Base-by-base conservation (phyloP, 2,113 vertebrate genomes). In the Coturnix japonica region DNA sequence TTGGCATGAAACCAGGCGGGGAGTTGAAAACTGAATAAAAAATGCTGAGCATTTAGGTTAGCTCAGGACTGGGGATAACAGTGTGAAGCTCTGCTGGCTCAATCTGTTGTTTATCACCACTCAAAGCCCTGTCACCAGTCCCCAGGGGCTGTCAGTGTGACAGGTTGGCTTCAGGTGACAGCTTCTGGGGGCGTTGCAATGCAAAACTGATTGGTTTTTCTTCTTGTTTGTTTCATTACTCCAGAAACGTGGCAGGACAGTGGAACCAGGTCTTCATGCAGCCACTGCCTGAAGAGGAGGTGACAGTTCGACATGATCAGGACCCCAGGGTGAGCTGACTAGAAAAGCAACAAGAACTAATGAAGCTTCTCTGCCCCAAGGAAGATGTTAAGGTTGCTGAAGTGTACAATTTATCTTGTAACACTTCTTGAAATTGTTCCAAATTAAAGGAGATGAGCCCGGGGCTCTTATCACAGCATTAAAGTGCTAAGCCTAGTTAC, bases 211-310 rank as follows among this genome's bases (percentile, higher is more conserved):
- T 39, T 15, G n/a, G n/a, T 26, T 26, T 28, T 51, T 51, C 20
- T 46, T 46, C 37, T 37, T 30, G 31, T 13, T 21, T 76, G 25
- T 71, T n/a, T 31, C 86, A 86, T 76, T 37, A 39, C 70, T 81
- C 3, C 79, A 99, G 99, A 91, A 99, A 99, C 57, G 81, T 97
- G 1, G 98, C 98, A 1, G 98, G 98, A 12, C 98, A 98, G 96
- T 99, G 99, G 99, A 99, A 98, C 97, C 98, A 99, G 74, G 99
- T 99, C 71, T 99, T 99, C 87, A 97, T 98, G 86, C 98, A 99
- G 93, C 98, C 98, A 0, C 95, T 98, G 33, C 98, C 99, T 28
- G 98, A 98, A 18, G 99, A 99, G 64, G 99, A 99, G 67, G 97
- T 99, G 49, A 90, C 97, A 0, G 96, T 99, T 37, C 97, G 98